A percentile compares a stretch with the other conserved stretches of the same genome.
phyloP scores from a whole-genome alignment of 2,888 invertebrate species.

The Metopia argyrocephala region DNA sequence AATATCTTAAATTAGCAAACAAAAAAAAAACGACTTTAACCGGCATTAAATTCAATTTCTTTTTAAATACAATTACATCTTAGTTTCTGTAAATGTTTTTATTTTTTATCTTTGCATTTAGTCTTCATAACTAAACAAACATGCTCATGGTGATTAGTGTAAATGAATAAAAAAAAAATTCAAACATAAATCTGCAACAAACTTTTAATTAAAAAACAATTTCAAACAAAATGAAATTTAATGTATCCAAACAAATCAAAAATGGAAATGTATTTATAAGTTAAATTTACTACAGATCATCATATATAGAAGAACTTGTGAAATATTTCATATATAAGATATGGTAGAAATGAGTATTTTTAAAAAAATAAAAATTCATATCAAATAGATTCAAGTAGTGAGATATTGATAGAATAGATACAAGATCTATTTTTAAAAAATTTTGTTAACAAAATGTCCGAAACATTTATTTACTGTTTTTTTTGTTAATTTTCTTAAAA shows the following conservation, averaged over 20 bases:
- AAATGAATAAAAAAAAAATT: conserved; percentile 38
- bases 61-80: background rate
- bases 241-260: conserved; percentile 22
- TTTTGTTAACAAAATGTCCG: too few species aligned
- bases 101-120: conserved; percentile 20
- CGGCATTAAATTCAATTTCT: background rate
- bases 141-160: conserved; percentile 34
- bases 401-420: too few species aligned
- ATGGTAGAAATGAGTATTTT: too few species aligned
- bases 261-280: background rate
- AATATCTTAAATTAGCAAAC: too few species aligned
- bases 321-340: too few species aligned
- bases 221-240: conserved; percentile 20
- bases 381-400: too few species aligned
- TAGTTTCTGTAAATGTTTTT: background rate
- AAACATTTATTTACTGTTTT: too few species aligned
- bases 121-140: conserved; percentile 19
- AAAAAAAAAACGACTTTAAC: background rate
- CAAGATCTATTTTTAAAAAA: too few species aligned
- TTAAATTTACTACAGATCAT: conserved; percentile 36
- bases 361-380: too few species aligned
- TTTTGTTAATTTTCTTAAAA: too few species aligned
- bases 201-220: conserved; percentile 15
- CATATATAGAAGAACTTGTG: conserved; percentile 6
- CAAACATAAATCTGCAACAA: conserved; percentile 28